Base-by-base conservation (phyloP, 2,113 vertebrate species). In the Sinosuthora webbiana region DNA sequence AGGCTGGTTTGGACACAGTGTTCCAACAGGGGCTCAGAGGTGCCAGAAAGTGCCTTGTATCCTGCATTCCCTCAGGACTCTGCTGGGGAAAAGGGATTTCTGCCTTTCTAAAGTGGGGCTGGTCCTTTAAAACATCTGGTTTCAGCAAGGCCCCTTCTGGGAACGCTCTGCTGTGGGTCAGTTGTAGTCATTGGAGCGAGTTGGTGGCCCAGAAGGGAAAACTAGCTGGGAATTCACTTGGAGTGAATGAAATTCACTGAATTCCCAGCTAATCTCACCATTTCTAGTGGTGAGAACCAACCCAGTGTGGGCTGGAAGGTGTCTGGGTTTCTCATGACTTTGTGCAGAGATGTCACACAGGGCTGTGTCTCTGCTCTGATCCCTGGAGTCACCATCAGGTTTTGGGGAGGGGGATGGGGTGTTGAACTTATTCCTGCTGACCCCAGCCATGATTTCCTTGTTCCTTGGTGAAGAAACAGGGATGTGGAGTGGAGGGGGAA, bases 341-440 rank as follows among this genome's bases (percentile, higher is more conserved):
- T 1, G 2, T 70, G 62, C 56, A 57, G 27, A 53, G 56, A 4
- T 12, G n/a, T 30, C 2, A 2, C 62, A 0, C 0, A 0, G 49
- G 35, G 39, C 44, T 1, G 8, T 1, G 21, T 11, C 6, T 28
- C 52, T 41, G n/a, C 35, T 52, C 55, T 37, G 63, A 9, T 10
- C 27, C 60, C 0, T 16, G 3, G 41, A 20, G 17, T 5, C 68
- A 47, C 74, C 28, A 1, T 3, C 3, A 13, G 44, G 28, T 24
- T 81, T 31, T 47, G n/a, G 44, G 35, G 74, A 45, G 25, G 17
- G 4, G 13, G 30, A 35, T 23, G 56, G 13, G 63, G 24, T 30
- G 24, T 21, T 87, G 28, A 7, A 21, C 25, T 59, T 39, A 14
- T 11, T 59, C 23, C 85, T 65, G 47, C 47, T 5, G 3, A 13